Evolutionary conservation across 2,113 vertebrate species (phyloP).

Genomic region (Pycnonotus jocosus): DNA sequence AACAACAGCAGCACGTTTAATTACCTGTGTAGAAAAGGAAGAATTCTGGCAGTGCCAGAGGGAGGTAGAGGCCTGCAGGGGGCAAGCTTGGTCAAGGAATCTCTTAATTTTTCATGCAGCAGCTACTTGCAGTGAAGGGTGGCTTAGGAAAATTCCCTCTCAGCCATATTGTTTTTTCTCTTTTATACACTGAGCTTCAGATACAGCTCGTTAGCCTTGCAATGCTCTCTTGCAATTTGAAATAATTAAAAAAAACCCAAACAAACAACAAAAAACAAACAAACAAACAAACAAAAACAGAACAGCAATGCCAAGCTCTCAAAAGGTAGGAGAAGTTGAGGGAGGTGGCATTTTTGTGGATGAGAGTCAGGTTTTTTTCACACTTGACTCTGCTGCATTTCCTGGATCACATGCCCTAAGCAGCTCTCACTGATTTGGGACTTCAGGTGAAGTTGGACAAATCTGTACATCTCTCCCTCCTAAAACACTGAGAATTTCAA

Average conservation of each 20-base stretch:
- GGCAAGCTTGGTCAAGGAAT: slow-evolving; percentile 70
- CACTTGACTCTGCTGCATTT: neutral
- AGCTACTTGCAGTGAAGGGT: neutral
- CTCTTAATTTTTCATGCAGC: neutral
- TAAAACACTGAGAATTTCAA: neutral
- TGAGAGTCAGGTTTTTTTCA: neutral
- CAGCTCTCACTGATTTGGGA: neutral
- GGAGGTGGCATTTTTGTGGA: neutral
- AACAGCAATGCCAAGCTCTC: neutral
- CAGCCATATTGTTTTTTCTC: neutral
- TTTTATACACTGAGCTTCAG: neutral
- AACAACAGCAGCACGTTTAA: neutral
- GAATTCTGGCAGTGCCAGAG: neutral
- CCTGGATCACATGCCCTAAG: neutral
- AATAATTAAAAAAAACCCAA: neutral
- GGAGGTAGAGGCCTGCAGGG: slow-evolving; percentile 49
- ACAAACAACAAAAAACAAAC: no score
- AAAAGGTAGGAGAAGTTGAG: neutral
- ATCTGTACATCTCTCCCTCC: neutral
- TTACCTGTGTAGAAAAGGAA: neutral
- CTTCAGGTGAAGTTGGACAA: neutral
- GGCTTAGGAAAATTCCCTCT: neutral
- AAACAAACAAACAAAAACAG: no score
- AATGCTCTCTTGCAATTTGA: neutral
- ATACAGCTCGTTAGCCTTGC: neutral